Evolutionary conservation across 2,797 vertebrate species (phyloP), one percentile per base, ranked within the genome.

Genomic region (Aselliscus stoliczkanus): DNA sequence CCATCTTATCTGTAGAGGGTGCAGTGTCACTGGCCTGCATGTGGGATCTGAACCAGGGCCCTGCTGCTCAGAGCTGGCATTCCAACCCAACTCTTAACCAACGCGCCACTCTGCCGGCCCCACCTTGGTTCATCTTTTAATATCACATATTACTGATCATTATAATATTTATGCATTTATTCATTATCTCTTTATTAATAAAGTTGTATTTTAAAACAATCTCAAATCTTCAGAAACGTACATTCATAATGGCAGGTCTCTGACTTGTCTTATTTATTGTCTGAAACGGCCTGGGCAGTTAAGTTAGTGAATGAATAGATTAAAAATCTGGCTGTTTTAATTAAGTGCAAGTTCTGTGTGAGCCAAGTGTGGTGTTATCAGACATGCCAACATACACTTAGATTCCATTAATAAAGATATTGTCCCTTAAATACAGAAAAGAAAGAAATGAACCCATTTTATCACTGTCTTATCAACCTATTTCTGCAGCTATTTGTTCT

Each of bases 401-500:
- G 15, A 75, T 88, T 94, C 47, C 37, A 79, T 95, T 92, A 84
- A n/a, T 60, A 86, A 64, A 95, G 86, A 81, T 81, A 12, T 9
- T 67, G 1, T 77, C 27, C 25, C 23, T 88, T 77, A 64, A 93
- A 93, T 67, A 72, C 87, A 77, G 47, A 21, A 86, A 93, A 72
- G 9, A 82, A 81, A 69, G 42, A 62, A 81, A 56, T 44, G 79
- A 60, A 50, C 2, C 25, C 42, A 62, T 82, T 77, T 93, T 86
- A 34, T 9, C 42, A 79, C 83, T 84, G 54, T 95, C 37, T 90
- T 93, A 42, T 50, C 37, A 91, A 80, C 21, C 23, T 52, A 3
- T 88, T 94, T 93, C 47, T 92, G 23, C 15, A 91, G n/a, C 9
- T 86, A 58, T 88, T 89, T 89, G 25, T 88, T 92, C 31, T 70